Evolutionary conservation across 2,113 vertebrate genomes (phyloP).

Genomic region (Acinonyx jubatus): DNA sequence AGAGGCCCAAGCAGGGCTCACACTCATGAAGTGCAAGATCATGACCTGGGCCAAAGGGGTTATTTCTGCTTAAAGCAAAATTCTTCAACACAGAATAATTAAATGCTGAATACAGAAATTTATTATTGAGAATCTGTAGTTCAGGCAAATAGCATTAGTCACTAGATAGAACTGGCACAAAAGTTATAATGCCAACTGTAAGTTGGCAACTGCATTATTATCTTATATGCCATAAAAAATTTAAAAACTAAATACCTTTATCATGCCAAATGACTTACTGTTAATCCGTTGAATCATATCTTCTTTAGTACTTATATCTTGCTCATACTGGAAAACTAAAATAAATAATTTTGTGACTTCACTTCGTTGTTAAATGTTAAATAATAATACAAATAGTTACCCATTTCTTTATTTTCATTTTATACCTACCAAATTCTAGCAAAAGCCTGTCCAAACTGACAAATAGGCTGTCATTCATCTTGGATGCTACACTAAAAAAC

Average conservation of each 20-base stretch:
- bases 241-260: constrained; percentile 16
- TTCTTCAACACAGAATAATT: constrained; percentile 52
- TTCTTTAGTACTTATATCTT: constrained; percentile 80
- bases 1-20: no score
- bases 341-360: constrained; percentile 71
- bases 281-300: constrained; percentile 82
- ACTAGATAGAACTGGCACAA: neutral
- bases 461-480: constrained; percentile 79
- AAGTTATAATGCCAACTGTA: neutral
- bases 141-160: neutral
- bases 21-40: no score
- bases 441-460: constrained; percentile 83
- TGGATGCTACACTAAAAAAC: constrained; percentile 67
- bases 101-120: constrained; percentile 27
- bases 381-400: neutral
- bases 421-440: constrained; percentile 84
- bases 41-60: neutral
- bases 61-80: constrained; percentile 26
- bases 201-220: neutral
- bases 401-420: constrained; percentile 40
- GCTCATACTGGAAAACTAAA: constrained; percentile 85
- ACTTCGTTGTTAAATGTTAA: constrained; percentile 46
- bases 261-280: constrained; percentile 82
- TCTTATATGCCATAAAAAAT: neutral
- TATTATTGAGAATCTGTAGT: neutral